These are phyloP conservation scores for Tetragonula carbonaria DNA, from an alignment of 2,888 invertebrate genomes.

Conservation along the genomic window DNA sequence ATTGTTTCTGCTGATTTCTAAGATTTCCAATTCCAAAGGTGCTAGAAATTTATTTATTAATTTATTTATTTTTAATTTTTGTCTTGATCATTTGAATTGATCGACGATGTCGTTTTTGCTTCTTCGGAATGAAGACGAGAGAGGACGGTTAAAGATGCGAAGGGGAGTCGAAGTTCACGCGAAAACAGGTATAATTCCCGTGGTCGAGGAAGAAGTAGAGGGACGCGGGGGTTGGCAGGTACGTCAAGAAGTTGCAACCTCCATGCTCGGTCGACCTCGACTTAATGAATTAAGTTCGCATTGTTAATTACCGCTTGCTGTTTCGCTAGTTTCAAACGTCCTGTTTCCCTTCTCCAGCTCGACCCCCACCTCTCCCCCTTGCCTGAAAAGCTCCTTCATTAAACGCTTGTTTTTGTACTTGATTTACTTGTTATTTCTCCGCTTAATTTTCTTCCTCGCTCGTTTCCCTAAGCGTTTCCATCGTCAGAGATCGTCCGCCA, in stretches of 20 bases:
- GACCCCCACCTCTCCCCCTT: background rate
- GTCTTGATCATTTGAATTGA: too few relatives aligned
- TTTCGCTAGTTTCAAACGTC: conserved; percentile 66
- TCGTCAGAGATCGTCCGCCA: too few relatives aligned
- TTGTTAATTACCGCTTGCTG: conserved; percentile 76
- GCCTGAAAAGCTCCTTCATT: background rate
- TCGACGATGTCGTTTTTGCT: background rate
- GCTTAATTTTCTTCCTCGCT: conserved; percentile 1
- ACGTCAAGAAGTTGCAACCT: conserved; percentile 74
- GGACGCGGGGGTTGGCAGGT: conserved; percentile 38
- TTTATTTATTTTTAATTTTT: background rate
- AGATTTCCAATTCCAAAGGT: conserved; percentile 49
- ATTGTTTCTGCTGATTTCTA: conserved; percentile 21
- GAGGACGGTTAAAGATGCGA: conserved; percentile 8
- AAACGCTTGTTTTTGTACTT: background rate
- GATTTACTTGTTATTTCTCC: background rate
- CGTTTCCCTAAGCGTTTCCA: too few relatives aligned
- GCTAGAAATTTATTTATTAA: conserved; percentile 6
- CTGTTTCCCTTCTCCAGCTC: background rate
- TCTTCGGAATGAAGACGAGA: conserved; percentile 1
- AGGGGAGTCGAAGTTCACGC: conserved; percentile 35
- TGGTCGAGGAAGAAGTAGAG: conserved; percentile 35
- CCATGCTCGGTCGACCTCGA: conserved; percentile 64
- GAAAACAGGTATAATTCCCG: conserved; percentile 52
- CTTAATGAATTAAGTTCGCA: conserved; percentile 80